These are phyloP conservation scores for Romanogobio albipinnatus DNA, from an alignment of 2,113 vertebrate species.

Conservation along the genomic window DNA sequence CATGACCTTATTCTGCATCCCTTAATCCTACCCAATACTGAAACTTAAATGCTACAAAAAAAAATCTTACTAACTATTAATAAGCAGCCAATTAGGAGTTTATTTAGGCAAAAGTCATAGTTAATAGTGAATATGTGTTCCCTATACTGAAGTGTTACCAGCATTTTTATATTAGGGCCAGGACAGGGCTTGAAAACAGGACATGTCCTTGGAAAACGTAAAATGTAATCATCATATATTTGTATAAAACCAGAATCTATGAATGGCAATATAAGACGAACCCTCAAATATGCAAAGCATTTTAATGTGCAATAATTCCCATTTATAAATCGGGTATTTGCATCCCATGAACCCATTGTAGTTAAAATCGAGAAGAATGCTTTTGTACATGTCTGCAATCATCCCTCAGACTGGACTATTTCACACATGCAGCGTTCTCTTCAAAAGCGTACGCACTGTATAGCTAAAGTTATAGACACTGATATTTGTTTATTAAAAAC, in stretches of 20 bases:
- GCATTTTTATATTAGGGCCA: too few relatives aligned
- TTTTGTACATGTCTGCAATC: slow-evolving; percentile 53
- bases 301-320: not conserved
- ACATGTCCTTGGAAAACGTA: too few relatives aligned
- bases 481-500: slow-evolving; percentile 35
- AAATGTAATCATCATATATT: too few relatives aligned
- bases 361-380: slow-evolving; percentile 40
- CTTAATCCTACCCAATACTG: too few relatives aligned
- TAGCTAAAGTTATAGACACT: not conserved
- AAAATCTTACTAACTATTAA: too few relatives aligned
- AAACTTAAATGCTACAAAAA: too few relatives aligned
- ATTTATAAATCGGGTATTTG: not conserved
- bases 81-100: too few relatives aligned
- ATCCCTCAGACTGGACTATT: slow-evolving; percentile 37
- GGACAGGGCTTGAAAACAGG: too few relatives aligned
- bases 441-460: slow-evolving; percentile 19
- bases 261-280: not conserved
- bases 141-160: too few relatives aligned
- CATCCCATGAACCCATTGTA: slow-evolving; percentile 9
- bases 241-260: not conserved
- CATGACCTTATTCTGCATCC: too few relatives aligned
- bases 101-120: too few relatives aligned
- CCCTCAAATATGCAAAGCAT: not conserved
- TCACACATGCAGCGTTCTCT: slow-evolving; percentile 42
- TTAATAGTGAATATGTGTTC: too few relatives aligned